phyloP scores from a whole-genome alignment of 2,113 vertebrate species.

The Marcusenius ussheri region DNA sequence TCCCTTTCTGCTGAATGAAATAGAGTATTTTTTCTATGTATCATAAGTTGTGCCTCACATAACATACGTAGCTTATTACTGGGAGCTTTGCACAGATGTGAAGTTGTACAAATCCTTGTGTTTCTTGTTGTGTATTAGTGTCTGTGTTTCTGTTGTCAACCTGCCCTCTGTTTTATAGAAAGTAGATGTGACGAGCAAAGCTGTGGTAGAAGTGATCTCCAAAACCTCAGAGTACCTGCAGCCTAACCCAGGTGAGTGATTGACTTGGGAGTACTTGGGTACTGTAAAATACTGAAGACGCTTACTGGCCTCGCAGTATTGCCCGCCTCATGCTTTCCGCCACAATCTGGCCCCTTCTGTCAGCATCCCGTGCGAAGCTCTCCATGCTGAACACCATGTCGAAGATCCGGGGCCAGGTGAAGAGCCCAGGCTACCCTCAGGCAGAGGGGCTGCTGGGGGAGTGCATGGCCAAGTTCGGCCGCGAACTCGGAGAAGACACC shows the following conservation, averaged over 20 bases:
- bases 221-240: slow-evolving; percentile 96
- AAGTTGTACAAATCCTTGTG: background rate
- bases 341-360: background rate
- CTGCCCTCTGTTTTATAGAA: slow-evolving; percentile 65
- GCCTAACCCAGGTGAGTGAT: slow-evolving; percentile 83
- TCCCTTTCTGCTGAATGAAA: background rate
- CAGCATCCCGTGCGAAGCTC: slow-evolving; percentile 92
- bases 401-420: slow-evolving; percentile 96
- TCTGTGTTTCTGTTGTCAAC: background rate
- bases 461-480: slow-evolving; percentile 85
- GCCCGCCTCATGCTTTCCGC: background rate
- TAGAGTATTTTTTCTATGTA: background rate
- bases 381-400: slow-evolving; percentile 97
- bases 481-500: slow-evolving; percentile 89
- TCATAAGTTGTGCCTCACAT: background rate
- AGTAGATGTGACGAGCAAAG: slow-evolving; percentile 95
- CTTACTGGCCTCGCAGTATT: background rate
- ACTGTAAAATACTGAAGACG: background rate
- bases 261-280: too few species aligned
- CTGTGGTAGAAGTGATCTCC: slow-evolving; percentile 84
- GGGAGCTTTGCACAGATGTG: background rate
- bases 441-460: slow-evolving; percentile 91
- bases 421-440: slow-evolving; percentile 92
- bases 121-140: background rate
- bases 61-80: background rate